These are phyloP conservation scores for Bombus fervidus DNA, from an alignment of 1,140 invertebrate genomes.

Conservation along the genomic window DNA sequence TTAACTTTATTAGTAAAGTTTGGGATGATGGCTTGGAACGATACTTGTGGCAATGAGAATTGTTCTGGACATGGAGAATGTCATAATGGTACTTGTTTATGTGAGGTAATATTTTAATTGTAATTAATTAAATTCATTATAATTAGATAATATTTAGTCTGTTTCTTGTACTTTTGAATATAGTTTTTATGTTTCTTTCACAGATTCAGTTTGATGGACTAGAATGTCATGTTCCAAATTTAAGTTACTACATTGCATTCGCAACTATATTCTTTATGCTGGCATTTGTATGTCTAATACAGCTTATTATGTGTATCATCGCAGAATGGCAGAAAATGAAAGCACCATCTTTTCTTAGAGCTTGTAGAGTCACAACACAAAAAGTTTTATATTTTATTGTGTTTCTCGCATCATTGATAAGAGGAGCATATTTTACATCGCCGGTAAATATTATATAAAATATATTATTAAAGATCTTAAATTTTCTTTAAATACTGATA, in stretches of 20 bases:
- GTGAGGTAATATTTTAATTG: slow-evolving; percentile 87
- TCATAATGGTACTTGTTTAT: slow-evolving; percentile 94
- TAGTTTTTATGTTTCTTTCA: slow-evolving; percentile 54
- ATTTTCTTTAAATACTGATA: neutral
- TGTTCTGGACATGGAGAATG: slow-evolving; percentile 96
- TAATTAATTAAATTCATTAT: neutral
- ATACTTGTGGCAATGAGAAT: slow-evolving; percentile 81
- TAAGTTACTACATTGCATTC: slow-evolving; percentile 88
- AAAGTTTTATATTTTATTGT: slow-evolving; percentile 95
- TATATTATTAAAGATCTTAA: neutral
- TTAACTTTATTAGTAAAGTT: slow-evolving; percentile 80
- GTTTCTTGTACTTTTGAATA: neutral
- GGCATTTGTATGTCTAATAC: slow-evolving; percentile 92
- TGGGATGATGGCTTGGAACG: slow-evolving; percentile 82
- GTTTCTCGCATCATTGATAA: slow-evolving; percentile 91
- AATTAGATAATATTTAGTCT: neutral
- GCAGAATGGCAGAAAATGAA: slow-evolving; percentile 93
- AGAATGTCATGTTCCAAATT: slow-evolving; percentile 85
- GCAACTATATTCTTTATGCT: slow-evolving; percentile 92
- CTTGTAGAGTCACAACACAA: slow-evolving; percentile 94
- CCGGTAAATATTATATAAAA: slow-evolving; percentile 86
- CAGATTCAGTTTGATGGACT: slow-evolving; percentile 88
- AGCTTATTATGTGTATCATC: slow-evolving; percentile 92
- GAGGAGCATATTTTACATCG: slow-evolving; percentile 95
- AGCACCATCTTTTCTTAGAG: slow-evolving; percentile 89